These are phyloP conservation scores for Fistularia commersonii DNA, from an alignment of 2,797 vertebrate genomes.

Conservation along the genomic window DNA sequence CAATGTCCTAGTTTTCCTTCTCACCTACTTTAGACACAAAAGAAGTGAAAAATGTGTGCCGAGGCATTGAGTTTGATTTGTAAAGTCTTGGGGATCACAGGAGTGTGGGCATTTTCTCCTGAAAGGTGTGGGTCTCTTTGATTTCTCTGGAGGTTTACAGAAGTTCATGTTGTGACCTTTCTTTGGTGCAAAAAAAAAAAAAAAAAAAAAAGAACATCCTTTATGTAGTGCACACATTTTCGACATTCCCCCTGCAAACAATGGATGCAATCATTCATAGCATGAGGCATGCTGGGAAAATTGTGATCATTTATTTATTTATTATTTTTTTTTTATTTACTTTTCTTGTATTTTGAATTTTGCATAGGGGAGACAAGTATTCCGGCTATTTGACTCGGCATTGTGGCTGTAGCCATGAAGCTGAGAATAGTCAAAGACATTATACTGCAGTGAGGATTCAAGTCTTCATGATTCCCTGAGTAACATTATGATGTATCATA, in stretches of 20 bases:
- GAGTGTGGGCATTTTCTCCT: slow-evolving; percentile 61
- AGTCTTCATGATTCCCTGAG: slow-evolving; percentile 35
- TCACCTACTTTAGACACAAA: slow-evolving; percentile 55
- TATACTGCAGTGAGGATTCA: slow-evolving; percentile 32
- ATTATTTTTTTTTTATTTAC: slow-evolving; percentile 2
- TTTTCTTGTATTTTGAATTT: slow-evolving; percentile 5
- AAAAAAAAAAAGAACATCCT: slow-evolving; percentile 34
- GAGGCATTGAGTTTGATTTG: slow-evolving; percentile 66
- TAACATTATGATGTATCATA: slow-evolving; percentile 45
- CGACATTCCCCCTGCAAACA: slow-evolving; percentile 17
- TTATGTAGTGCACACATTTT: slow-evolving; percentile 11
- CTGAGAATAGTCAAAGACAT: slow-evolving; percentile 17
- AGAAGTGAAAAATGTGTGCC: slow-evolving; percentile 26
- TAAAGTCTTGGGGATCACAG: slow-evolving; percentile 61
- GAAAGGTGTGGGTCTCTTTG: slow-evolving; percentile 69
- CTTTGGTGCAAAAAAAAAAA: slow-evolving; percentile 44
- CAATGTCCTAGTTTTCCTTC: slow-evolving; percentile 58
- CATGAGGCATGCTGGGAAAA: slow-evolving; percentile 5
- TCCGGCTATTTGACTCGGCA: slow-evolving; percentile 15
- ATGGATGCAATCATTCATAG: slow-evolving; percentile 6
- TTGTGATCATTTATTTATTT: slow-evolving; percentile 3
- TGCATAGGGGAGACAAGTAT: slow-evolving; percentile 9
- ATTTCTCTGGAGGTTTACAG: slow-evolving; percentile 72
- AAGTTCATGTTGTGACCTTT: slow-evolving; percentile 66
- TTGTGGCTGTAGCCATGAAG: slow-evolving; percentile 27